phyloP scores from a whole-genome alignment of 2,888 invertebrate genomes.

The Tipula lateralis region DNA sequence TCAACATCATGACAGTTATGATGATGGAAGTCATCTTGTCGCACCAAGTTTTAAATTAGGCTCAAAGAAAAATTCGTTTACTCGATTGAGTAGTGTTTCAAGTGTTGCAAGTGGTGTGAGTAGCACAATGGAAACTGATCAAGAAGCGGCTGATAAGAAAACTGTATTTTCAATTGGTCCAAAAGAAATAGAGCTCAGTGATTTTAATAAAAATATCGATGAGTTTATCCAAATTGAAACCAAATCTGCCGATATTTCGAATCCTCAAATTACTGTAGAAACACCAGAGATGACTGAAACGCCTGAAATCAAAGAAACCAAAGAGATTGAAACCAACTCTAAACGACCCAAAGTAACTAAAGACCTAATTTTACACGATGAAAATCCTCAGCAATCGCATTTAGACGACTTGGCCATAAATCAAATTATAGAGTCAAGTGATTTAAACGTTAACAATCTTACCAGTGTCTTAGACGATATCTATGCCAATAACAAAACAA shows the following conservation, averaged over 20 bases:
- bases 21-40: constrained; percentile 36
- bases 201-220: not conserved
- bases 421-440: not conserved
- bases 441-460: not conserved
- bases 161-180: constrained; percentile 4
- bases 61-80: constrained; percentile 31
- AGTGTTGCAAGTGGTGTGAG: not conserved
- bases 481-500: constrained; percentile 32
- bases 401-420: not conserved
- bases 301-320: not conserved
- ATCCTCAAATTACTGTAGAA: not conserved
- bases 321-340: not conserved
- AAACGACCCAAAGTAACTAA: not conserved
- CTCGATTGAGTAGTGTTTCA: not conserved
- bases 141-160: not conserved
- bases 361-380: not conserved
- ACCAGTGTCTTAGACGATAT: constrained; percentile 33
- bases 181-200: not conserved
- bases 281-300: not conserved
- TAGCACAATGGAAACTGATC: not conserved
- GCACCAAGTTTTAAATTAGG: constrained; percentile 35
- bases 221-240: not conserved
- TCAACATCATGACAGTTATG: constrained; percentile 32
- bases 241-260: not conserved
- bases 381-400: not conserved